Base-by-base conservation (phyloP, 1,140 invertebrate species). In the Habropoda laboriosa region DNA sequence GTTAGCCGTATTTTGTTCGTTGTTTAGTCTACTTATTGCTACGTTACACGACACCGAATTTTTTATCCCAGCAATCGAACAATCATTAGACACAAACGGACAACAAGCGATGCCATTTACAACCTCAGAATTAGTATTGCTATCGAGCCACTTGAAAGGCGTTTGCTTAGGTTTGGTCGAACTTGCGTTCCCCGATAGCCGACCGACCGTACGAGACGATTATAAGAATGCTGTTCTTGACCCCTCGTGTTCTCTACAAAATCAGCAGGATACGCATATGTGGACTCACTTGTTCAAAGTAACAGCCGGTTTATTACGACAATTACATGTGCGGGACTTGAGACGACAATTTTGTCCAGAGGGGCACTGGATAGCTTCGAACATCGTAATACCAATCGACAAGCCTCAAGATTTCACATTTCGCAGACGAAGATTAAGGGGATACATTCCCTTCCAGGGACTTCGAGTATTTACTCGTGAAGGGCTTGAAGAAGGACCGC, bases 31-130 rank as follows among this genome's bases (percentile, higher is more conserved):
- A 40, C 93, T 98, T 2, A 94, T 98, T 53, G 95, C 96, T 0
- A 98, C 98, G 0, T 90, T 98, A 24, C 97, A 98, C 86, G 98
- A 99, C 91, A 95, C 96, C 5, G 98, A 98, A 90, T 98, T 99
- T 87, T 95, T 95, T n/a, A 83, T 90, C 4, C 90, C 93, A 35
- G 79, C 80, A 0, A 58, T 70, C 10, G 79, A 85, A 89, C 86
- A 81, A 38, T 45, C 53, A 0, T 71, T 66, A 2, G 75, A 88
- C 8, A 58, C 30, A 12, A 86, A 86, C 24, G 78, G 77, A 71
- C 93, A 82, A 76, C 93, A 88, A 70, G 94, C 94, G 18, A 94
- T 94, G 91, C 95, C 95, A 1, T 96, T 96, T 83, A 94, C 94
- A 13, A 94, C 95, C 72, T 89, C 93, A 0, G 95, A 95, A 72